These are phyloP conservation scores for Drosophila ambigua DNA, from an alignment of 1,140 invertebrate genomes.

Conservation along the genomic window DNA sequence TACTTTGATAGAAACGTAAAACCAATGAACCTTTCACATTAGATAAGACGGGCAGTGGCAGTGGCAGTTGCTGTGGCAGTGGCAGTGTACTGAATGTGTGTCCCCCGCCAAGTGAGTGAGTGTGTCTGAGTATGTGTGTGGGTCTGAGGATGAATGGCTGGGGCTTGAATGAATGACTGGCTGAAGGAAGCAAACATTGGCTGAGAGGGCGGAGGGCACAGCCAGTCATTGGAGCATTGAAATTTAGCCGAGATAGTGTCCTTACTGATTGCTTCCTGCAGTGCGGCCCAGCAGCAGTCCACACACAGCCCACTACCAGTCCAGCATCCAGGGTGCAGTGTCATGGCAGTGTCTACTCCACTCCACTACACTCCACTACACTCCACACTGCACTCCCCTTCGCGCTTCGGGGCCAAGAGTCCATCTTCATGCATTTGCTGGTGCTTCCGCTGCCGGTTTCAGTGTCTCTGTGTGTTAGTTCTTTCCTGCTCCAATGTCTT, in stretches of 20 bases:
- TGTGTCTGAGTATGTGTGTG: conserved; percentile 39
- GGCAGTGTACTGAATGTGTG: conserved; percentile 31
- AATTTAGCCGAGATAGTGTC: conserved; percentile 80
- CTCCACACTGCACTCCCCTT: background rate
- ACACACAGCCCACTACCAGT: background rate
- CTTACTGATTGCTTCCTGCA: conserved; percentile 81
- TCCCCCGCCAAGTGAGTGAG: background rate
- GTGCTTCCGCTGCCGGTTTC: conserved; percentile 34
- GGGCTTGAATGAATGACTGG: conserved; percentile 60
- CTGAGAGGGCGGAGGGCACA: conserved; percentile 25
- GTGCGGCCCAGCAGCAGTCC: conserved; percentile 41
- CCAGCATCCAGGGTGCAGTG: conserved; percentile 8
- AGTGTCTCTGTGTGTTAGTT: conserved; percentile 32
- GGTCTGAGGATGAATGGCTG: conserved; percentile 69
- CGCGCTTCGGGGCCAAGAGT: conserved; percentile 15
- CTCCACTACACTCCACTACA: conserved; percentile 17
- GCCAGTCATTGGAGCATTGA: conserved; percentile 47
- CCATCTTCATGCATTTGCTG: conserved; percentile 24
- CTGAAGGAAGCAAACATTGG: conserved; percentile 45
- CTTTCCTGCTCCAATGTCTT: conserved; percentile 71
- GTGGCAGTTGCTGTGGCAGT: conserved; percentile 27
- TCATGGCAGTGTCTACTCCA: conserved; percentile 9
- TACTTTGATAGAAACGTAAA: conserved; percentile 83
- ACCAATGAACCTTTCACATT: conserved; percentile 83
- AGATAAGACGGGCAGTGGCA: conserved; percentile 74